phyloP scores from a whole-genome alignment of 2,113 vertebrate genomes.

The human (Homo sapiens) region DNA sequence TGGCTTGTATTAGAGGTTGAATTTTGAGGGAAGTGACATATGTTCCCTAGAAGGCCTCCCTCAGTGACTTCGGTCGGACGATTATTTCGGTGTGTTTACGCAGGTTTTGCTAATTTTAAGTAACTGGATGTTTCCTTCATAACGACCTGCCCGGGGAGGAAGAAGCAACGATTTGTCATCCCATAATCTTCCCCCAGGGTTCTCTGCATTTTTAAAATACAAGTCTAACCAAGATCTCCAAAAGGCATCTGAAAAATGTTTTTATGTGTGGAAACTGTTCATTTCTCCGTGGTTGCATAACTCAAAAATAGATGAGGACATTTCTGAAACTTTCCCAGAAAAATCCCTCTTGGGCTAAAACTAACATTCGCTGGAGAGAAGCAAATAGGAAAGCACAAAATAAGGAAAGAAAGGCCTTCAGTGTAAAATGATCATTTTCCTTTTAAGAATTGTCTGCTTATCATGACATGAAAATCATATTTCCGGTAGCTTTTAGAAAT shows the following conservation, averaged over 20 bases:
- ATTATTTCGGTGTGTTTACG: background rate
- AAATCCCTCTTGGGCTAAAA: conserved; percentile 14
- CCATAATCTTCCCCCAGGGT: rapidly evolving
- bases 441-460: background rate
- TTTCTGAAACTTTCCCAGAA: conserved; percentile 36
- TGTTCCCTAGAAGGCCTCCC: background rate
- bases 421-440: background rate
- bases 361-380: background rate
- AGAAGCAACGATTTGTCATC: background rate
- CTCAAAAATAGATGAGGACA: conserved; percentile 33
- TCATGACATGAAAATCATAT: background rate
- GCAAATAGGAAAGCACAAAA: background rate
- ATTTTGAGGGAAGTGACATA: background rate
- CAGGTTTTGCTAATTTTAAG: background rate
- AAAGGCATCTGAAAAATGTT: conserved; percentile 56
- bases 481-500: background rate
- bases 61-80: rapidly evolving
- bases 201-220: conserved; percentile 47
- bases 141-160: rapidly evolving
- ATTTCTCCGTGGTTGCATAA: background rate
- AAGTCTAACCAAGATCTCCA: conserved; percentile 23
- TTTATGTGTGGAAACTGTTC: background rate
- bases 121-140: background rate
- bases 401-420: background rate
- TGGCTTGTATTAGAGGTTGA: background rate